A percentile compares a stretch with the other conserved stretches of the same genome.
These are phyloP conservation scores for Oxycera nigricornis DNA, from an alignment of 2,888 invertebrate species.

Conservation along the genomic window DNA sequence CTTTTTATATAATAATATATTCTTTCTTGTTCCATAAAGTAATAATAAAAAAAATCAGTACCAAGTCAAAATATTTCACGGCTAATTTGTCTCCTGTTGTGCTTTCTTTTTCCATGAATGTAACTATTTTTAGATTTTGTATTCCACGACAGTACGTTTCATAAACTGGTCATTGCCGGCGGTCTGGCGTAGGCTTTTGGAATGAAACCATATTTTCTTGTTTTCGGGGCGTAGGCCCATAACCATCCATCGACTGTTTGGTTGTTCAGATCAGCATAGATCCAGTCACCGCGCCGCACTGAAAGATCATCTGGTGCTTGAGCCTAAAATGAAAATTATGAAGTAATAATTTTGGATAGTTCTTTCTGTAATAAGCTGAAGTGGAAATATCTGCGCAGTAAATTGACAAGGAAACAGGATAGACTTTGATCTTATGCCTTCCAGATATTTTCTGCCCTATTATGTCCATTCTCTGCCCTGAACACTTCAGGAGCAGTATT, in stretches of 20 bases:
- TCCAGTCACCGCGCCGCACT: slow-evolving; percentile 91
- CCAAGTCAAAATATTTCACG: slow-evolving; percentile 18
- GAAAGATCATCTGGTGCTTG: slow-evolving; percentile 93
- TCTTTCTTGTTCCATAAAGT: not conserved
- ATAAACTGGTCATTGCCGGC: slow-evolving; percentile 84
- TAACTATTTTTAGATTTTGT: not conserved
- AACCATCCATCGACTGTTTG: slow-evolving; percentile 95
- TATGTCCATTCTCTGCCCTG: too few relatives aligned
- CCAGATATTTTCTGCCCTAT: too few relatives aligned
- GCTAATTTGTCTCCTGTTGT: slow-evolving; percentile 1
- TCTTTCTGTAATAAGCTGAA: not conserved
- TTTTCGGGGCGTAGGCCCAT: slow-evolving; percentile 94
- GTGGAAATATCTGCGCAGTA: too few relatives aligned
- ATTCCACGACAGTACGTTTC: not conserved
- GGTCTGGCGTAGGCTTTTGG: slow-evolving; percentile 93
- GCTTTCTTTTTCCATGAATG: not conserved
- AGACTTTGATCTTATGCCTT: too few relatives aligned
- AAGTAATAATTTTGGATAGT: not conserved
- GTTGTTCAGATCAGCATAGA: slow-evolving; percentile 91
- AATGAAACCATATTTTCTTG: slow-evolving; percentile 91
- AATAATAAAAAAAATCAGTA: slow-evolving; percentile 34
- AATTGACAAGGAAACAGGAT: too few relatives aligned
- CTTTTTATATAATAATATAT: slow-evolving; percentile 23
- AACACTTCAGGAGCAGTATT: too few relatives aligned
- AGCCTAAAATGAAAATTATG: slow-evolving; percentile 64